These are phyloP conservation scores for Bacillus rossius DNA, from an alignment of 1,140 invertebrate species.

Conservation along the genomic window DNA sequence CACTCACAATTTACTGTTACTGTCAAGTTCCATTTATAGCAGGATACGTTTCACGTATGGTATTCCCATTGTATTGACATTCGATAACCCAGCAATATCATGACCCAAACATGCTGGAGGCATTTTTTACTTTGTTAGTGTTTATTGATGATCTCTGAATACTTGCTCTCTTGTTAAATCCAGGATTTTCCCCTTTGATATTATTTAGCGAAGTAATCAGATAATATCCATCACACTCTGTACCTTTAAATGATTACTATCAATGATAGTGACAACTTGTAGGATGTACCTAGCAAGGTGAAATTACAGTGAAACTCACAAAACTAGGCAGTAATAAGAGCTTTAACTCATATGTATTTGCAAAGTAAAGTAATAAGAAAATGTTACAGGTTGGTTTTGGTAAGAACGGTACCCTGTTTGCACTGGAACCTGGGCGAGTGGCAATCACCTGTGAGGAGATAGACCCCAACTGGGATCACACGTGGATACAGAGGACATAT, in stretches of 20 bases:
- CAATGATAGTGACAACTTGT: background rate
- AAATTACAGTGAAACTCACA: background rate
- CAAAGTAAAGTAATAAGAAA: too few species aligned
- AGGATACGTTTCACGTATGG: too few species aligned
- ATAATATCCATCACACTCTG: background rate
- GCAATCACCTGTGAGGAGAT: conserved; percentile 69
- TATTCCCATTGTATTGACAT: too few species aligned
- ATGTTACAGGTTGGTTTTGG: conserved; percentile 67
- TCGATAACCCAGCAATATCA: too few species aligned
- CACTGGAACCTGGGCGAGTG: conserved; percentile 65
- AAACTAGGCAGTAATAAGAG: background rate
- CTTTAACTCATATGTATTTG: background rate
- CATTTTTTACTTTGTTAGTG: too few species aligned
- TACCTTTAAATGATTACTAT: background rate
- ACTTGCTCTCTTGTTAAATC: too few species aligned
- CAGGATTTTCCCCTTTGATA: too few species aligned
- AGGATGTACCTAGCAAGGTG: background rate
- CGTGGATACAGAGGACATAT: conserved; percentile 60
- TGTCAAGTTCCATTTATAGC: too few species aligned
- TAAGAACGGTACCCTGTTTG: conserved; percentile 66
- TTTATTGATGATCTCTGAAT: too few species aligned
- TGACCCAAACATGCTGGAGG: too few species aligned
- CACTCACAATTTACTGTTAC: too few species aligned
- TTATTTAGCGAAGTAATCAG: background rate
- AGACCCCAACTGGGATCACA: conserved; percentile 63